Conservation (phyloP, 2,797 vertebrate genomes). For the Nannoperca obscura region DNA sequence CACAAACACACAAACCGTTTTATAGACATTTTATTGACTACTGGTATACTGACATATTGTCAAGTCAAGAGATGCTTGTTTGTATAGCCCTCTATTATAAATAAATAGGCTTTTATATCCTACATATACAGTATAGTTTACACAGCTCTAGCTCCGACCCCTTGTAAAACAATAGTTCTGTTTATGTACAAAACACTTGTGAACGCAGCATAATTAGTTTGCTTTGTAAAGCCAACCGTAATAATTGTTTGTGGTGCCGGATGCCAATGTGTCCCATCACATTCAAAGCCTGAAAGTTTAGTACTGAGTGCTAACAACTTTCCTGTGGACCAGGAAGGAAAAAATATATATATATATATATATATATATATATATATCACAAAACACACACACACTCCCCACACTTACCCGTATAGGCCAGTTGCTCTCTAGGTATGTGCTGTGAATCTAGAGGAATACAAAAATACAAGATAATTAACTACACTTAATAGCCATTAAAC, state of each 20-base stretch:
- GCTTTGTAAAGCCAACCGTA: background rate
- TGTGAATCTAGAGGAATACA: constrained; percentile 90
- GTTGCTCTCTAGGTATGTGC: constrained; percentile 98
- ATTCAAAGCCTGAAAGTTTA: background rate
- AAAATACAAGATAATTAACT: background rate
- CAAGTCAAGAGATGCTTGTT: background rate
- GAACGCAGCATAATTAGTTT: background rate
- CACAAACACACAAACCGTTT: background rate
- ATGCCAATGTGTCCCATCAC: background rate
- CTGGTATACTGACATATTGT: background rate
- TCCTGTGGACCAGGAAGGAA: background rate
- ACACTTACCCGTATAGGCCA: constrained; percentile 97
- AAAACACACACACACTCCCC: background rate
- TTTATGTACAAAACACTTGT: constrained; percentile 10
- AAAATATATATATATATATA: no score
- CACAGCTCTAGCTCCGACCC: background rate
- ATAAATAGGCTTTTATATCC: background rate
- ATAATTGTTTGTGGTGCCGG: background rate
- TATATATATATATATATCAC: no score
- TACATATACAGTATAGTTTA: background rate
- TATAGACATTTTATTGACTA: background rate
- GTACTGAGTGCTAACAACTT: background rate
- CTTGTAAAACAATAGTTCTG: background rate
- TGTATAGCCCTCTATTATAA: background rate
- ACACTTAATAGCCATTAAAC: background rate